Percentiles rank a stretch among this genome's conserved stretches.
phyloP scores from a whole-genome alignment of 1,140 invertebrate species.

The Battus philenor region DNA sequence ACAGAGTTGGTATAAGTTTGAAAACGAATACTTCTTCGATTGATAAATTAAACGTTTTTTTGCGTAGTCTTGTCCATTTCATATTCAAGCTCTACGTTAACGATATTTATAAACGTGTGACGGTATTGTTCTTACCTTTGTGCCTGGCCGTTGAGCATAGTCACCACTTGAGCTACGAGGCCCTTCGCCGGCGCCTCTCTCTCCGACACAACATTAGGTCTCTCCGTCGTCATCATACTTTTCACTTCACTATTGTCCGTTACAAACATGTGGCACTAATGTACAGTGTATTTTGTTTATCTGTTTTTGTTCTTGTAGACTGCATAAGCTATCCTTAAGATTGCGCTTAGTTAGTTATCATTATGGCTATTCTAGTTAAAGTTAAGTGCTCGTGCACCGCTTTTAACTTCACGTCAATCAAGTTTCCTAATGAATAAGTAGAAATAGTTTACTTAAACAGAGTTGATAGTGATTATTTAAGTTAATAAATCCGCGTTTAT shows the following conservation, averaged over 20 bases:
- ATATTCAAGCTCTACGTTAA: too few relatives aligned
- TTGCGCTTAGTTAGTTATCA: neutral
- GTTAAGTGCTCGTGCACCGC: neutral
- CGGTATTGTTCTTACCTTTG: constrained; percentile 62
- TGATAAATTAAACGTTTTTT: too few relatives aligned
- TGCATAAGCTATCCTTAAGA: neutral
- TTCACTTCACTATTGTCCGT: constrained; percentile 27
- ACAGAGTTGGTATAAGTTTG: too few relatives aligned
- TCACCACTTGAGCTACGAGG: constrained; percentile 72
- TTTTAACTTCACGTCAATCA: neutral
- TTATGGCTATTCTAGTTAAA: constrained; percentile 5
- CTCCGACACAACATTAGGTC: constrained; percentile 49
- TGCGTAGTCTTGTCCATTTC: too few relatives aligned
- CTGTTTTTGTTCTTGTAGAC: neutral
- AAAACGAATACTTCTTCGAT: too few relatives aligned
- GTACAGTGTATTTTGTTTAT: neutral
- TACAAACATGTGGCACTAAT: constrained; percentile 21
- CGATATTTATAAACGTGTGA: too few relatives aligned
- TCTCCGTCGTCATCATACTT: constrained; percentile 61
- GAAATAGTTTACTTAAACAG: neutral
- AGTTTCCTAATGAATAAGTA: constrained; percentile 8
- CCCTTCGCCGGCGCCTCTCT: constrained; percentile 66
- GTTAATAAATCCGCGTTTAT: too few relatives aligned
- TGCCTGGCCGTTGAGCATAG: constrained; percentile 71
- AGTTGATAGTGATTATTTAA: too few relatives aligned